phyloP scores from a whole-genome alignment of 1,140 invertebrate genomes.

The Armadillidium nasatum region DNA sequence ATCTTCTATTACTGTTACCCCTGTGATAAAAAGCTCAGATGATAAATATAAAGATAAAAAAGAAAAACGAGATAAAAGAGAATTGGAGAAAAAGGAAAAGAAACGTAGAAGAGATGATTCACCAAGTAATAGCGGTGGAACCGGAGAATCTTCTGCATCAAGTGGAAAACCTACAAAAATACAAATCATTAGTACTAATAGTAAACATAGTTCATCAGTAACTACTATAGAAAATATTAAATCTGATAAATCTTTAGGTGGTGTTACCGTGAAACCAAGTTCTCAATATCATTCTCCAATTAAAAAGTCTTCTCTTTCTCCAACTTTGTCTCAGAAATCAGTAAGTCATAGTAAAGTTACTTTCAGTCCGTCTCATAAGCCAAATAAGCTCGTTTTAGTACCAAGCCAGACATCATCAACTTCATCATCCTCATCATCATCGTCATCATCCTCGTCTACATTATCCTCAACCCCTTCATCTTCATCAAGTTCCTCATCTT shows the following conservation, averaged over 20 bases:
- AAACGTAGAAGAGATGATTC: slow-evolving; percentile 43
- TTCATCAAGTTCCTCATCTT: slow-evolving; percentile 2
- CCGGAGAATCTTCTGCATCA: slow-evolving; percentile 32
- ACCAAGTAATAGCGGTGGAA: slow-evolving; percentile 29
- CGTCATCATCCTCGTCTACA: neutral
- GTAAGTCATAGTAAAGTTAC: slow-evolving; percentile 35
- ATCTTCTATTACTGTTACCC: slow-evolving; percentile 78
- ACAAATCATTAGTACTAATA: slow-evolving; percentile 47
- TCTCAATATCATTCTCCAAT: slow-evolving; percentile 40
- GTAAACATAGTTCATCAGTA: slow-evolving; percentile 64
- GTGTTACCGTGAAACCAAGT: slow-evolving; percentile 38
- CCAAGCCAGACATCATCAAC: slow-evolving; percentile 28
- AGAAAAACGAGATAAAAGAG: slow-evolving; percentile 42
- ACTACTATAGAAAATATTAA: slow-evolving; percentile 46
- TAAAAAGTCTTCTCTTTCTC: slow-evolving; percentile 40
- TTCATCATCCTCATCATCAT: slow-evolving; percentile 19
- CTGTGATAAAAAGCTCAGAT: slow-evolving; percentile 55
- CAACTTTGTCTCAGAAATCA: slow-evolving; percentile 34
- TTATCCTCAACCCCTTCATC: neutral
- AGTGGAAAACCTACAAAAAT: slow-evolving; percentile 42
- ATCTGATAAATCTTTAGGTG: slow-evolving; percentile 31
- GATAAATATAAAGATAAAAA: slow-evolving; percentile 44
- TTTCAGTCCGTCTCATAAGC: slow-evolving; percentile 44
- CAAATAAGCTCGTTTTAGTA: slow-evolving; percentile 41
- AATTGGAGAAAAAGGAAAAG: slow-evolving; percentile 40